Evolutionary conservation across 2,113 vertebrate genomes (phyloP).

Genomic region (Morone saxatilis): DNA sequence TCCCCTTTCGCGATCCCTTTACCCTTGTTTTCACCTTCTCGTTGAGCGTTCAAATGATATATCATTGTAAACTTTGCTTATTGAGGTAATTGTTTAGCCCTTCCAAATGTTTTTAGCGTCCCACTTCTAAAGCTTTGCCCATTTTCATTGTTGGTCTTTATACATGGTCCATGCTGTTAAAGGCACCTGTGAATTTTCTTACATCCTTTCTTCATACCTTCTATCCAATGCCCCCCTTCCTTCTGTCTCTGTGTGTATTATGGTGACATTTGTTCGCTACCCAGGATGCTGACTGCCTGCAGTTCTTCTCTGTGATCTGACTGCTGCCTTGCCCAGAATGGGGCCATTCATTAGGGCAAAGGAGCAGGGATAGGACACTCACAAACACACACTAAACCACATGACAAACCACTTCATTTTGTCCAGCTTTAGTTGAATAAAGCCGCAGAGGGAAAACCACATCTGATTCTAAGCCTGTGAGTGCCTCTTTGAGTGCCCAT

Average conservation of each 20-base stretch:
- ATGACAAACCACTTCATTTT: background rate
- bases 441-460: background rate
- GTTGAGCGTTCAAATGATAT: background rate
- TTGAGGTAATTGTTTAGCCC: background rate
- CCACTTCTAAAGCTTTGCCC: background rate
- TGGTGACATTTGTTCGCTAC: conserved; percentile 81
- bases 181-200: conserved; percentile 5
- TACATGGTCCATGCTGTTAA: background rate
- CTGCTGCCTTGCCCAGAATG: conserved; percentile 73
- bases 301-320: conserved; percentile 78
- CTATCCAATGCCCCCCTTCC: conserved; percentile 3
- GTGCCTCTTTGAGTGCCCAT: background rate
- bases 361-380: conserved; percentile 49
- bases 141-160: background rate
- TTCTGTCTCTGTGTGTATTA: conserved; percentile 42
- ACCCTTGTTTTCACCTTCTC: background rate
- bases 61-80: background rate
- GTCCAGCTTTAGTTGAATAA: background rate
- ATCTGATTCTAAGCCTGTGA: background rate
- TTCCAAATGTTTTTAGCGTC: background rate
- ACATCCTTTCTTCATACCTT: conserved; percentile 21
- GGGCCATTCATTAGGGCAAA: conserved; percentile 75
- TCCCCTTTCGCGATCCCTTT: background rate
- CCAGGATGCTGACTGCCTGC: conserved; percentile 79
- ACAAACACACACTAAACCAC: background rate